Conservation (phyloP, 2,888 invertebrate species). For the Trachelus stipa region DNA sequence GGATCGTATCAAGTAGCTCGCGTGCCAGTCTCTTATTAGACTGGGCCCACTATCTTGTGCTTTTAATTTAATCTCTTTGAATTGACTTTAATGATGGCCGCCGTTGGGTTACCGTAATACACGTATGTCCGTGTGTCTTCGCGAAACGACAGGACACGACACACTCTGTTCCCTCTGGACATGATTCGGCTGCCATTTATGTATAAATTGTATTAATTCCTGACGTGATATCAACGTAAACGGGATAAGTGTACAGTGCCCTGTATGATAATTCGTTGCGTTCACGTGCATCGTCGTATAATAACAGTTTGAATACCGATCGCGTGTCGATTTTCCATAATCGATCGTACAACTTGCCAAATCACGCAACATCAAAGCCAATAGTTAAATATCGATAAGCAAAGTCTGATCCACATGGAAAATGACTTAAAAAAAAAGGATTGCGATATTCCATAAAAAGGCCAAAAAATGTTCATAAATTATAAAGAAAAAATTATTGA, state of each 20-base stretch:
- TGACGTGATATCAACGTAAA: constrained; percentile 27
- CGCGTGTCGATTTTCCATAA: constrained; percentile 26
- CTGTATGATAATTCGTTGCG: constrained; percentile 12
- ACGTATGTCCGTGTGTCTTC: background rate
- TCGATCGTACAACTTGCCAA: constrained; percentile 6
- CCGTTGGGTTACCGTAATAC: constrained; percentile 5
- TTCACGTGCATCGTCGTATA: background rate
- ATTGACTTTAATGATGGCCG: constrained; percentile 16
- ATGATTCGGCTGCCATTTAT: background rate
- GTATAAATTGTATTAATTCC: constrained; percentile 6
- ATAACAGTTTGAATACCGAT: constrained; percentile 3
- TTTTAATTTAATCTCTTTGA: constrained; percentile 18
- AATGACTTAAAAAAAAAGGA: background rate
- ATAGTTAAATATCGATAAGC: background rate
- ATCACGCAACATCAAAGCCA: constrained; percentile 22
- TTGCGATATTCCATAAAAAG: background rate
- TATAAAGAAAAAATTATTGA: background rate
- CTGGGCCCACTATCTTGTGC: background rate
- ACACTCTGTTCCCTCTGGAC: background rate
- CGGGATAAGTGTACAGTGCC: constrained; percentile 1
- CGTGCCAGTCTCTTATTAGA: background rate
- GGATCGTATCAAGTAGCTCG: background rate
- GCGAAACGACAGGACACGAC: too few relatives aligned
- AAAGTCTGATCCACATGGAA: too few relatives aligned
- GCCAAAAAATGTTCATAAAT: background rate